Evolutionary conservation across 2,888 invertebrate genomes (phyloP).

Genomic region (Hirtodrosophila cameraria): DNA sequence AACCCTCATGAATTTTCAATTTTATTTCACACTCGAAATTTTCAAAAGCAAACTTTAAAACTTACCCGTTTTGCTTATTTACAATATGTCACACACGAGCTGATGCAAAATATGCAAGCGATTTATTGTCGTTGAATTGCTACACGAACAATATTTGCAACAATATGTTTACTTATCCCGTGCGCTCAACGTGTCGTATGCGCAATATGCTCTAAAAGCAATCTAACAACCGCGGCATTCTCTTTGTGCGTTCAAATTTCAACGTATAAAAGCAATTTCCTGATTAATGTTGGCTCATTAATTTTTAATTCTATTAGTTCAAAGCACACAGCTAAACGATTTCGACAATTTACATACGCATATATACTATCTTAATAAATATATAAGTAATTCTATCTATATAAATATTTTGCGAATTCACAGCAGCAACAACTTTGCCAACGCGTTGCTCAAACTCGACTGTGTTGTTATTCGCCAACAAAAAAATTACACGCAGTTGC

Average conservation of each 20-base stretch:
- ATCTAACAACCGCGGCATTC: constrained; percentile 36
- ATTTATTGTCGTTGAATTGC: constrained; percentile 41
- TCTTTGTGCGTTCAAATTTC: constrained; percentile 18
- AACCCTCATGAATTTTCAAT: constrained; percentile 2
- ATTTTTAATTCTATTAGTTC: constrained; percentile 57
- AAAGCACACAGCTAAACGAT: constrained; percentile 26
- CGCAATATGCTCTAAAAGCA: constrained; percentile 68
- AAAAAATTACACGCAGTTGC: constrained; percentile 63
- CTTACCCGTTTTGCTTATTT: constrained; percentile 43
- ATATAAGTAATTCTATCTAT: background rate
- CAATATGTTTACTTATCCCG: constrained; percentile 68
- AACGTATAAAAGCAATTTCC: constrained; percentile 57
- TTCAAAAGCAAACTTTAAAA: background rate
- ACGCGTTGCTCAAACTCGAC: constrained; percentile 76
- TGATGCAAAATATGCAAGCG: constrained; percentile 31
- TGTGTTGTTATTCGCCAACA: constrained; percentile 70
- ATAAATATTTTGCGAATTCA: constrained; percentile 19
- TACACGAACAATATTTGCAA: constrained; percentile 60
- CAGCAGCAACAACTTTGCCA: constrained; percentile 62
- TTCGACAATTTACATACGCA: constrained; percentile 9
- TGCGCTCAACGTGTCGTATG: constrained; percentile 72
- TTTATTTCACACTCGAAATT: constrained; percentile 8
- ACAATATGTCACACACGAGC: constrained; percentile 25
- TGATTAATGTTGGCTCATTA: constrained; percentile 49
- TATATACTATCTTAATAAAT: background rate